Evolutionary conservation across 2,888 invertebrate genomes (phyloP).

Genomic region (Callyntrura sp.): DNA sequence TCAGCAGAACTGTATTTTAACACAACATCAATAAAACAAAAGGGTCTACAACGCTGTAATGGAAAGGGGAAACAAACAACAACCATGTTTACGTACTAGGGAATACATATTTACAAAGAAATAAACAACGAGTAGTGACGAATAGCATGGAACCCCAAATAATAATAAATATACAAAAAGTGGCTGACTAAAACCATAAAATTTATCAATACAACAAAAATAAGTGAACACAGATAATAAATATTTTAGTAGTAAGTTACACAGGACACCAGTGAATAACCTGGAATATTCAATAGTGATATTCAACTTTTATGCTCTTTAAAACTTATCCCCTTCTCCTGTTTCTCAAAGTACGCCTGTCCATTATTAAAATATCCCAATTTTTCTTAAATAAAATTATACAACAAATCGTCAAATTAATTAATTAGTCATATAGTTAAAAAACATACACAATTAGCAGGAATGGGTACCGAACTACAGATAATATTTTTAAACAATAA

Average conservation of each 20-base stretch:
- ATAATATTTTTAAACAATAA: not conserved
- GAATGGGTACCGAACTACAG: not conserved
- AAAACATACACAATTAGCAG: not conserved
- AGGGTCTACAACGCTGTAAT: too few species aligned
- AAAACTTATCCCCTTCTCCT: too few species aligned
- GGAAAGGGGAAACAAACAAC: too few species aligned
- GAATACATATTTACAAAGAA: too few species aligned
- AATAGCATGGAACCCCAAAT: conserved; percentile 23
- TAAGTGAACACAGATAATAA: conserved; percentile 36
- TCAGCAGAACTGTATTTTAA: too few species aligned
- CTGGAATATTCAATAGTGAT: too few species aligned
- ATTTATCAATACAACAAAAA: conserved; percentile 4
- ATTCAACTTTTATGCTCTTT: too few species aligned
- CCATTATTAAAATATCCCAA: too few species aligned
- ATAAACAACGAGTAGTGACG: too few species aligned
- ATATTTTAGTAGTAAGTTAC: conserved; percentile 45
- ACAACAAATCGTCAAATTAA: not conserved
- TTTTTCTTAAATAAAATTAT: not conserved
- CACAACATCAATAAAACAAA: too few species aligned
- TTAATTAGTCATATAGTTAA: too few species aligned
- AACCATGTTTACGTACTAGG: not conserved
- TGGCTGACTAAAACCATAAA: conserved; percentile 21
- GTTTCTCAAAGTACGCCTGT: too few species aligned
- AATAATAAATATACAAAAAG: conserved; percentile 30
- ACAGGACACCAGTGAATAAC: conserved; percentile 35